Evolutionary conservation across 1,140 invertebrate genomes (phyloP).

Genomic region (Drosophila triauraria): DNA sequence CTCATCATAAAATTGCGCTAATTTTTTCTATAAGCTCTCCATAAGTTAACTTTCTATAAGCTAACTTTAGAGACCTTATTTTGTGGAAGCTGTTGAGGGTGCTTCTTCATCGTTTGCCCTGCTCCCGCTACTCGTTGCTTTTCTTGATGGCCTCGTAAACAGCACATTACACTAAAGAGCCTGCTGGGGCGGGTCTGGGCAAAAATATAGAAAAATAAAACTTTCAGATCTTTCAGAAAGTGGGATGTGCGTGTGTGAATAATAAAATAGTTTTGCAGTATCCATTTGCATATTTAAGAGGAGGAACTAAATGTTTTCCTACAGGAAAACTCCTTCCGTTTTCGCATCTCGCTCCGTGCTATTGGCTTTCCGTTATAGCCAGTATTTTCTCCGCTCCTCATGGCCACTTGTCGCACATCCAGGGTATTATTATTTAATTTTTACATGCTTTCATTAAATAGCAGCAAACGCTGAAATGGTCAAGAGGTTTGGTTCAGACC

Average conservation of each 20-base stretch:
- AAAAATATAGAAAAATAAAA: slow-evolving; percentile 36
- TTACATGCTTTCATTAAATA: slow-evolving; percentile 48
- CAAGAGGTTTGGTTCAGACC: too few relatives aligned
- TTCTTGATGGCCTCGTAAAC: slow-evolving; percentile 56
- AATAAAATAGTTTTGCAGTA: slow-evolving; percentile 52
- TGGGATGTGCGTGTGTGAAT: slow-evolving; percentile 42
- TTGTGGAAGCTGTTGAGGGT: neutral
- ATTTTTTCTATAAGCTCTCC: neutral
- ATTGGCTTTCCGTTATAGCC: slow-evolving; percentile 36
- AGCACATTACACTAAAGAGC: slow-evolving; percentile 61
- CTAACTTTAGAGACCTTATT: too few relatives aligned
- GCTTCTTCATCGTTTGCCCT: neutral
- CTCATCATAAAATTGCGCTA: too few relatives aligned
- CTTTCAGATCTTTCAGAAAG: slow-evolving; percentile 22
- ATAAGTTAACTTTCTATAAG: too few relatives aligned
- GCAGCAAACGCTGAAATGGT: neutral
- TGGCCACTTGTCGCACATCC: slow-evolving; percentile 31
- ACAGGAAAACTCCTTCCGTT: neutral
- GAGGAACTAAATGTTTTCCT: slow-evolving; percentile 40
- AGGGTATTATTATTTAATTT: slow-evolving; percentile 40
- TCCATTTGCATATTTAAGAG: slow-evolving; percentile 60
- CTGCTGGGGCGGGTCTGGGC: slow-evolving; percentile 30
- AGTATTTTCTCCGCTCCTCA: too few relatives aligned
- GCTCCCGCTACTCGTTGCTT: neutral
- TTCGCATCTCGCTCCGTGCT: slow-evolving; percentile 6